Evolutionary conservation across 2,113 vertebrate genomes (phyloP), one percentile per base, ranked within the genome.

Genomic region (Irena cyanogastra): DNA sequence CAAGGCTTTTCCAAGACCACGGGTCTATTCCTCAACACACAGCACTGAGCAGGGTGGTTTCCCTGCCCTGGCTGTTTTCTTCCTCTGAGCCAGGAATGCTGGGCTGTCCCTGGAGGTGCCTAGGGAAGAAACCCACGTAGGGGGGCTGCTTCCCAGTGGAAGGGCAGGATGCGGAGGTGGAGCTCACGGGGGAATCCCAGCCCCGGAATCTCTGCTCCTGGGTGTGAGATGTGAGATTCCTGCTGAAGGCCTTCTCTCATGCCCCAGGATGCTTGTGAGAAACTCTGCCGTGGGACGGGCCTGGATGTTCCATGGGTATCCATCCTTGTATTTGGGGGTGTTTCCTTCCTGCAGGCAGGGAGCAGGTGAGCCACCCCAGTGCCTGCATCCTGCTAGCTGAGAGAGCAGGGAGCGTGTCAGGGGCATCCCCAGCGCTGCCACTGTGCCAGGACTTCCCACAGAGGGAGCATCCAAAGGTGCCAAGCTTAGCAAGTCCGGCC

Each of bases 401-500:
- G n/a, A 49, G 63, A 50, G 44, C 61, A 44, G 35, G 42, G 27
- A 65, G 19, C 0, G 0, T 13, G n/a, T 41, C 83, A 20, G 35
- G 75, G 75, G 57, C 70, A 18, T 17, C 66, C 39, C 70, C 1
- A 2, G 66, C 6, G 8, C 74, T 35, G 18, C 41, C 59, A 57
- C 31, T 6, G 2, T 9, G 33, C 26, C 2, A 9, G 85, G 11
- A 27, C 24, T 60, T 44, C 69, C 68, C 6, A 2, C 3, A 3
- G 59, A 39, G 2, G 1, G 54, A 74, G 23, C 59, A 87, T 23
- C 59, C 79, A 21, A 61, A 63, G 6, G 0, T 2, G 7, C 53
- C 12, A 3, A 71, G 63, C 45, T 22, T 1, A 47, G 35, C 41
- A 1, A 61, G 23, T 7, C 64, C 0, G 0, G 47, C 63, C 16